phyloP scores from a whole-genome alignment of 2,888 invertebrate genomes.

The Eurois occulta region DNA sequence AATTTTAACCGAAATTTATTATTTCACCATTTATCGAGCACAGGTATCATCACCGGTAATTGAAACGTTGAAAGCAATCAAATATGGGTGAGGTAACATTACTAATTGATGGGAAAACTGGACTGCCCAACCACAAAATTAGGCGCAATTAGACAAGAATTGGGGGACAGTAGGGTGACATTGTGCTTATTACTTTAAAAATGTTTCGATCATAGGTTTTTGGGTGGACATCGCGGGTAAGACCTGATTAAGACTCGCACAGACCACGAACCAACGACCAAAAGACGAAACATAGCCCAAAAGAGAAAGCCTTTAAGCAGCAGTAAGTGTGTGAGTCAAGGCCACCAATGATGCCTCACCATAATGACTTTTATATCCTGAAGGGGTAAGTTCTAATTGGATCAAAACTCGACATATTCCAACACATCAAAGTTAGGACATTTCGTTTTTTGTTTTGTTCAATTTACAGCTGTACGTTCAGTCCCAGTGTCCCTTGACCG shows the following conservation, averaged over 20 bases:
- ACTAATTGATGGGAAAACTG: conserved; percentile 29
- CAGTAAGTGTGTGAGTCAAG: neutral
- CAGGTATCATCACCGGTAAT: conserved; percentile 11
- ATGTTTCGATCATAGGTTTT: neutral
- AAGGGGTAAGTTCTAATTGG: neutral
- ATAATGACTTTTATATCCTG: no score
- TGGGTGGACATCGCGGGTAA: neutral
- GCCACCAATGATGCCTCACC: neutral
- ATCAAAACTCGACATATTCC: neutral
- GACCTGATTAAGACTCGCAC: neutral
- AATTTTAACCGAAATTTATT: neutral
- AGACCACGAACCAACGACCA: neutral
- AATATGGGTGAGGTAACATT: conserved; percentile 37
- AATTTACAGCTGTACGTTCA: neutral
- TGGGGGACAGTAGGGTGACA: neutral
- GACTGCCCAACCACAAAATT: neutral
- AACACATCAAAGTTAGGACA: neutral
- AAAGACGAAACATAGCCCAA: neutral
- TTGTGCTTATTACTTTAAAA: neutral
- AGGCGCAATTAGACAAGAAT: neutral
- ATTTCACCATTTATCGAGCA: neutral
- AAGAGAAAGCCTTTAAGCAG: neutral
- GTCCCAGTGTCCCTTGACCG: neutral
- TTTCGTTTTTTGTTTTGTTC: neutral
- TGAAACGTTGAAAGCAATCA: conserved; percentile 36